phyloP scores from a whole-genome alignment of 1,140 invertebrate species.

The Zeugodacus cucurbitae region DNA sequence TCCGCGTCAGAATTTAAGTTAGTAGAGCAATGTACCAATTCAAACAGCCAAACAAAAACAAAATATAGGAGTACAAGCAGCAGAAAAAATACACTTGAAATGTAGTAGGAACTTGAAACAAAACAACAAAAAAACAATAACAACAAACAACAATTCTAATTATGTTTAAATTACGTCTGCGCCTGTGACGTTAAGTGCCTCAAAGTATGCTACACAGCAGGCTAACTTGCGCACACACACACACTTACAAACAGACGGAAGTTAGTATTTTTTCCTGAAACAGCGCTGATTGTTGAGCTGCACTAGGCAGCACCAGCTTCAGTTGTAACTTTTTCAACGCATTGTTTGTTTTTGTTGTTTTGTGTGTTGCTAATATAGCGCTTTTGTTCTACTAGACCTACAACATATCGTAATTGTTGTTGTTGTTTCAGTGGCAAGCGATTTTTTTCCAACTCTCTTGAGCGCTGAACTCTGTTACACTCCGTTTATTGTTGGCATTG shows the following conservation, averaged over 20 bases:
- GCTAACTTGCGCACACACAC: background rate
- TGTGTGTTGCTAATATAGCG: background rate
- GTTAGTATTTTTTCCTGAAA: too few species aligned
- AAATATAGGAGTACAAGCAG: too few species aligned
- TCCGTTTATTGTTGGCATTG: background rate
- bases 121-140: background rate
- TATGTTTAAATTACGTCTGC: slow-evolving; percentile 4
- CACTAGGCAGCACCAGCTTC: background rate
- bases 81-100: background rate
- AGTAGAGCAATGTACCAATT: background rate
- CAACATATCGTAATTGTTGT: background rate
- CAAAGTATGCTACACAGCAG: background rate
- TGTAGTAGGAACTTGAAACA: background rate
- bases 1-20: background rate
- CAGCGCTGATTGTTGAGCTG: too few species aligned
- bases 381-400: background rate
- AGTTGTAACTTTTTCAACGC: background rate
- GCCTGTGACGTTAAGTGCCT: background rate
- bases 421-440: background rate
- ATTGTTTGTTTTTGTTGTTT: background rate
- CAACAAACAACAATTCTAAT: background rate
- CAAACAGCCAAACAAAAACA: background rate
- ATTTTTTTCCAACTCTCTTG: background rate
- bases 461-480: background rate
- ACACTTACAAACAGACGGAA: background rate